These are phyloP conservation scores for Leptopilina boulardi DNA, from an alignment of 1,140 invertebrate genomes.

Conservation along the genomic window DNA sequence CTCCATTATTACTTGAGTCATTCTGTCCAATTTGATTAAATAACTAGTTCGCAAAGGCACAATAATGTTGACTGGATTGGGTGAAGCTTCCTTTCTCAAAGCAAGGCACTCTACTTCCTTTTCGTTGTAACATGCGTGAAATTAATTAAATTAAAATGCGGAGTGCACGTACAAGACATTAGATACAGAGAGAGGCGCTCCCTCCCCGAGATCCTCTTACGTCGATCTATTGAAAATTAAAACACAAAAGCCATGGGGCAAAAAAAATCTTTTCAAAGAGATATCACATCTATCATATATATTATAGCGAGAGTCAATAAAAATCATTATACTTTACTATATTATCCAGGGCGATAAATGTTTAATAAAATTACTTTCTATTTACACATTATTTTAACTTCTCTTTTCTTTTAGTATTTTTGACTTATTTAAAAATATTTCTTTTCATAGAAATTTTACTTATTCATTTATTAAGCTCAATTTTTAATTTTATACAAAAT, in stretches of 20 bases:
- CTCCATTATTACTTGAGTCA: slow-evolving; percentile 23
- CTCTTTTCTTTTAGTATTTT: no score
- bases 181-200: not conserved
- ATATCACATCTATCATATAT: no score
- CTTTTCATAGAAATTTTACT: no score
- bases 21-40: slow-evolving; percentile 23
- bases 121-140: slow-evolving; percentile 27
- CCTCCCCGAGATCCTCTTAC: slow-evolving; percentile 13
- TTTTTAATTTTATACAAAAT: no score
- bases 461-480: no score
- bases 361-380: no score
- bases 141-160: slow-evolving; percentile 16
- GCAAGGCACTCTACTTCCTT: slow-evolving; percentile 26
- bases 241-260: slow-evolving; percentile 15
- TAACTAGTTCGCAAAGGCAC: slow-evolving; percentile 31
- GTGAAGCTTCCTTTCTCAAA: slow-evolving; percentile 31
- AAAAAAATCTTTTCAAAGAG: not conserved
- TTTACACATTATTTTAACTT: no score
- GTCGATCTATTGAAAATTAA: slow-evolving; percentile 7
- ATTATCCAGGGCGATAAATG: no score
- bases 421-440: no score
- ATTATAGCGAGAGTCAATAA: no score
- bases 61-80: slow-evolving; percentile 32
- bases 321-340: no score
- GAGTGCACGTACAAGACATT: slow-evolving; percentile 33